Conservation (phyloP, 2,113 vertebrate genomes). For the Elephantulus edwardii region DNA sequence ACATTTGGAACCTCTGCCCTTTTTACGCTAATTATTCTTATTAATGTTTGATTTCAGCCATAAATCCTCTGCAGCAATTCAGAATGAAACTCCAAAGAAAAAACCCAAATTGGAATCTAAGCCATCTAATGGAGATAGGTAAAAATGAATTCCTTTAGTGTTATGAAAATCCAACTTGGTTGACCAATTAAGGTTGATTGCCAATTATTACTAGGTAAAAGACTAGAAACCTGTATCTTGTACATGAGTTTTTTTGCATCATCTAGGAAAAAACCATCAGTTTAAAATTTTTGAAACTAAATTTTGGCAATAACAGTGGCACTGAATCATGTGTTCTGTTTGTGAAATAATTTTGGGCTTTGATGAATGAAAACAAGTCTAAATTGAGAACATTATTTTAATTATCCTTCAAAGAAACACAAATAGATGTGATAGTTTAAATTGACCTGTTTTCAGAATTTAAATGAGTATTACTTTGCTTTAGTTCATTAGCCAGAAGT, state of each 20-base stretch:
- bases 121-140: slow-evolving; percentile 99
- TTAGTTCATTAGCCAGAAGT: slow-evolving; percentile 78
- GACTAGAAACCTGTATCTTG: slow-evolving; percentile 47
- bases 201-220: slow-evolving; percentile 63
- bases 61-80: slow-evolving; percentile 97
- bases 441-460: slow-evolving; percentile 70
- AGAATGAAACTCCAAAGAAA: slow-evolving; percentile 99
- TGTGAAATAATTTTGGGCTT: slow-evolving; percentile 71
- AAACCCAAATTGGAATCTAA: slow-evolving; percentile 99
- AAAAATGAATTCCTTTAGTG: slow-evolving; percentile 80
- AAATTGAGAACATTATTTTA: background rate
- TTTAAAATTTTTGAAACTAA: slow-evolving; percentile 44
- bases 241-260: slow-evolving; percentile 59
- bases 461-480: slow-evolving; percentile 73
- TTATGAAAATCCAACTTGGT: slow-evolving; percentile 69
- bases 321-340: slow-evolving; percentile 67
- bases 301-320: slow-evolving; percentile 66
- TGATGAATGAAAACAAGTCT: slow-evolving; percentile 1
- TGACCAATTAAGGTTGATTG: slow-evolving; percentile 58
- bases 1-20: background rate
- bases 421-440: slow-evolving; percentile 73
- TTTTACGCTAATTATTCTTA: slow-evolving; percentile 63
- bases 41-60: slow-evolving; percentile 90
- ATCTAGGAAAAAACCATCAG: slow-evolving; percentile 62
- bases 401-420: slow-evolving; percentile 47